Base-by-base conservation (phyloP, 2,888 invertebrate genomes). In the Adineta ricciae region DNA sequence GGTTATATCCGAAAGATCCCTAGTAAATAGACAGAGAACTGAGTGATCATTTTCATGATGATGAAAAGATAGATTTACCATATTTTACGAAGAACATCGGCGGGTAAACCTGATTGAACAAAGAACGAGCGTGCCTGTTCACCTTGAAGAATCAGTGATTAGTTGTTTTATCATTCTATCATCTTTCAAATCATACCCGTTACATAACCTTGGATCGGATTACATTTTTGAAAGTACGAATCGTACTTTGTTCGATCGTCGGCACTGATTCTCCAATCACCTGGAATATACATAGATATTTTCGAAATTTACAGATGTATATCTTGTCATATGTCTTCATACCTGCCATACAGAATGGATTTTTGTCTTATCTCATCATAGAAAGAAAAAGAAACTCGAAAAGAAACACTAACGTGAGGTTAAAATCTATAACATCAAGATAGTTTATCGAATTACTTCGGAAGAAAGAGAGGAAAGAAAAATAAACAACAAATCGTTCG, bases 1-100 rank as follows among this genome's bases (percentile, higher is more conserved):
- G 86, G 90, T 89, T 87, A 90, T 88, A 87, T 91, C 91, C 50
- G 91, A 89, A 85, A 91, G 86, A 24, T 87, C 87, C 90, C 90
- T 90, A 41, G 16, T 46, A 46, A 46, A 46, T 46, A 46, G 5
- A 46, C 5, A 46, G 11, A 46, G 5, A 46, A 5, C 11, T 46
- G 46, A 46, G 46, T 46, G 46, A 46, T 46, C 11, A 11, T 46
- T 46, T 5, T 46, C 46, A 11, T n/a, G n/a, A n/a, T n/a, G 11
- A 46, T 11, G 8, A 19, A n/a, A 41, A 78, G 8, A 21, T 41
- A n/a, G 14, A n/a, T 41, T 88, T 87, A 90, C 90, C 90, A 90
- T 88, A 90, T 90, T 86, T 90, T 89, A 41, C 90, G 90, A 14
- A 90, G 88, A 36, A 90, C 87, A 78, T 87, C 87, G 52, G 88